These are phyloP conservation scores for Magallana ariakensis DNA, from an alignment of 1,140 invertebrate genomes.

Conservation along the genomic window DNA sequence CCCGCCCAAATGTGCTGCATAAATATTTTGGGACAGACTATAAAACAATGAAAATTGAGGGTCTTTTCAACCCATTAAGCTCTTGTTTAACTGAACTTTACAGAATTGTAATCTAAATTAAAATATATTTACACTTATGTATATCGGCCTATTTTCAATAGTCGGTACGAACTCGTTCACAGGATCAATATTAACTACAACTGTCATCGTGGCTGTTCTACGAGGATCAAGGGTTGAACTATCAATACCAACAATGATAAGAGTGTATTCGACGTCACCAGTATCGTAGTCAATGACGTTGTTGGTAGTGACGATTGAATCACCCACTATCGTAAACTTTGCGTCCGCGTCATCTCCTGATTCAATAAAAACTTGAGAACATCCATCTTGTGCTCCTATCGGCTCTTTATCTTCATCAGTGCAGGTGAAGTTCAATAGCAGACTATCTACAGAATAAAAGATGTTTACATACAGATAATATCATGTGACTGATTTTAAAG, in stretches of 20 bases:
- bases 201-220: not conserved
- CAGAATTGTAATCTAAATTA: not conserved
- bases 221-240: not conserved
- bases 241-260: not conserved
- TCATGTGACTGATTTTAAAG: not conserved
- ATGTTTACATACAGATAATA: not conserved
- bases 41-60: not conserved
- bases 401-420: not conserved
- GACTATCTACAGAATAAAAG: not conserved
- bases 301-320: not conserved
- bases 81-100: not conserved
- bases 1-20: no score
- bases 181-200: not conserved
- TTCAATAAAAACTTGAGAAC: not conserved
- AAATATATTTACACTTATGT: not conserved
- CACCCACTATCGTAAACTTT: not conserved
- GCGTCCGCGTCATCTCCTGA: not conserved
- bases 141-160: not conserved
- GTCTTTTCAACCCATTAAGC: not conserved
- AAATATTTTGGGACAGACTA: not conserved
- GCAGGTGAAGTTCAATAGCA: not conserved
- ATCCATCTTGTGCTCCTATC: not conserved
- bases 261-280: not conserved
- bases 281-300: slow-evolving; percentile 30
- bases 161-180: not conserved